These are phyloP conservation scores for Gallinago undulata DNA, from an alignment of 2,113 vertebrate species.

Conservation along the genomic window DNA sequence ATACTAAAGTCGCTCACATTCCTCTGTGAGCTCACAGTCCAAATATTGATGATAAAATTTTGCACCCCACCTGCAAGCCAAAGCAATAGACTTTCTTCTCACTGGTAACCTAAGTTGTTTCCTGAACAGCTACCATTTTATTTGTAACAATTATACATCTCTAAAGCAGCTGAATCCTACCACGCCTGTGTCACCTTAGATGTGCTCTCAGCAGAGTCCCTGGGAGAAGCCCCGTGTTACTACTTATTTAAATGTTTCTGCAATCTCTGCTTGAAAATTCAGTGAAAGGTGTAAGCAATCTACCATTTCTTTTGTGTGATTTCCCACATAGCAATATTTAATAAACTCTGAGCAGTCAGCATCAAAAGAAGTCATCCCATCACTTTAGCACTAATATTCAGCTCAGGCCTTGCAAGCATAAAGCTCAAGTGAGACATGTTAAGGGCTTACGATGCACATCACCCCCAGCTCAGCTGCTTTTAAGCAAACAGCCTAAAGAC, in stretches of 20 bases:
- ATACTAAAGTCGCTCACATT: background rate
- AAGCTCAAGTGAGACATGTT: background rate
- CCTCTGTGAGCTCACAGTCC: background rate
- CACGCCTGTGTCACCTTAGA: background rate
- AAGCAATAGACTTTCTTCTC: background rate
- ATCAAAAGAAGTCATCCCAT: background rate
- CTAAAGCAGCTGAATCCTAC: background rate
- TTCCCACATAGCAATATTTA: background rate
- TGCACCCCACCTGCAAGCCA: background rate
- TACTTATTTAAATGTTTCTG: background rate
- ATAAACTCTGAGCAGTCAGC: background rate
- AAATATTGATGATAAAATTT: background rate
- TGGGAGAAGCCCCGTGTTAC: background rate
- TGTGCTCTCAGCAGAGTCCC: background rate
- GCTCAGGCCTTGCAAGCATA: background rate
- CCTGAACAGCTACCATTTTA: background rate
- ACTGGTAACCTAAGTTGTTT: background rate
- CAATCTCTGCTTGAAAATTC: background rate
- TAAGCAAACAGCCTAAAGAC: background rate
- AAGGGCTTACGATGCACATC: background rate
- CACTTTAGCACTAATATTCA: background rate
- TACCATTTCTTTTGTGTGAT: background rate
- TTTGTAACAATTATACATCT: background rate
- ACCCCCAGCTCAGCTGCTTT: background rate
- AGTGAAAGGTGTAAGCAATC: background rate